phyloP scores from a whole-genome alignment of 2,797 vertebrate genomes.

The Antrozous pallidus region DNA sequence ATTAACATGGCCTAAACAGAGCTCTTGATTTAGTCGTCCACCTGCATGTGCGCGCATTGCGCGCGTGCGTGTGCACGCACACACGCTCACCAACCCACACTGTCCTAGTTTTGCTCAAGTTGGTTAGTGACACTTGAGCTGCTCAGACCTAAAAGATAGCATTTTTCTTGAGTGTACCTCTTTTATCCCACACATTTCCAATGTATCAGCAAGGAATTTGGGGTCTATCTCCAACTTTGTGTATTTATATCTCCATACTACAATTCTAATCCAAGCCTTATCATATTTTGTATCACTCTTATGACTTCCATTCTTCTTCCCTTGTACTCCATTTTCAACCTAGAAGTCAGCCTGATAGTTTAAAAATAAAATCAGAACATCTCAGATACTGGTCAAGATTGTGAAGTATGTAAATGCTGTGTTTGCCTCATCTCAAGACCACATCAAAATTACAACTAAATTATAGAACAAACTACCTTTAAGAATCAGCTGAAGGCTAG shows the following conservation, averaged over 20 bases:
- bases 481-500: neutral
- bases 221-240: neutral
- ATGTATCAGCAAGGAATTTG: neutral
- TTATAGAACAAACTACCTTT: neutral
- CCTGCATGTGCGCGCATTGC: no score
- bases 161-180: neutral
- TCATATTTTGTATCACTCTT: neutral
- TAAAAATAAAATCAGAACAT: neutral
- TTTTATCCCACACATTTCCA: neutral
- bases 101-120: neutral
- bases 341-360: neutral
- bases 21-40: neutral
- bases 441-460: neutral
- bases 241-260: neutral
- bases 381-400: neutral
- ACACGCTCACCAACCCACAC: neutral
- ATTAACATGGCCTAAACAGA: neutral
- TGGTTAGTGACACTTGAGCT: neutral
- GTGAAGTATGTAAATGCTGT: neutral
- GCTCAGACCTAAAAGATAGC: neutral
- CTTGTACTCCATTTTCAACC: neutral
- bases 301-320: neutral
- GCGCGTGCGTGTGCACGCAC: no score
- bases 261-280: neutral
- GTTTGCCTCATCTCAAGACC: neutral